Conservation (phyloP, 53 echinoderm and acorn worm genomes). For the Paracentrotus lividus region DNA sequence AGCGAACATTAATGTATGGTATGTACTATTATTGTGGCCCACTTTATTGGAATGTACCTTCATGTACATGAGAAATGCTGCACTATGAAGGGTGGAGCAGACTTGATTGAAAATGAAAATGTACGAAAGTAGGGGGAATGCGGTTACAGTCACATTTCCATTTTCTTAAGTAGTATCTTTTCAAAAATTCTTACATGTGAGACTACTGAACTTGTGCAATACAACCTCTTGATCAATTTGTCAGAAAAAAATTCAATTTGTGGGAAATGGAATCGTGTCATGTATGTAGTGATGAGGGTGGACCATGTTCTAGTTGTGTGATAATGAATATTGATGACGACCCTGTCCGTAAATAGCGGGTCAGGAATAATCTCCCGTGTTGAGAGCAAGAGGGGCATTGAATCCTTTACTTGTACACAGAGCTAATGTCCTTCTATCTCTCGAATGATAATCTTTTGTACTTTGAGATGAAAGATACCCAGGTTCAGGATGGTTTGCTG, state of each 20-base stretch:
- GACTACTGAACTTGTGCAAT: neutral
- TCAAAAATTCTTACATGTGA: neutral
- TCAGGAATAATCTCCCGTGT: neutral
- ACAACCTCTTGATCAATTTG: conserved; percentile 7
- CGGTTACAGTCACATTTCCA: too few species aligned
- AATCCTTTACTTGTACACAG: too few species aligned
- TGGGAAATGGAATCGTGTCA: conserved; percentile 1
- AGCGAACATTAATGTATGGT: too few species aligned
- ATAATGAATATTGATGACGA: conserved; percentile 51
- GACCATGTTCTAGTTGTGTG: conserved; percentile 42
- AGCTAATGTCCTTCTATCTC: too few species aligned
- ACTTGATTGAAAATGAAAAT: too few species aligned
- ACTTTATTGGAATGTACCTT: too few species aligned
- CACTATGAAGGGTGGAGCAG: too few species aligned
- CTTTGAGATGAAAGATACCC: neutral
- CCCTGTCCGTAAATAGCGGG: neutral
- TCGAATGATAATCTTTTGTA: conserved; percentile 31
- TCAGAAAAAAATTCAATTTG: conserved; percentile 28
- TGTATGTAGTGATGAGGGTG: neutral
- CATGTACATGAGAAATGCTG: too few species aligned
- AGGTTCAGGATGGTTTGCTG: neutral
- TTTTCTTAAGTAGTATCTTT: too few species aligned
- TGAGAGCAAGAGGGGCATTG: too few species aligned
- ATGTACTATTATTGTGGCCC: too few species aligned
- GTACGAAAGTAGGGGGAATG: too few species aligned